Conservation (phyloP, 2,113 vertebrate genomes). For the Phycodurus eques region DNA sequence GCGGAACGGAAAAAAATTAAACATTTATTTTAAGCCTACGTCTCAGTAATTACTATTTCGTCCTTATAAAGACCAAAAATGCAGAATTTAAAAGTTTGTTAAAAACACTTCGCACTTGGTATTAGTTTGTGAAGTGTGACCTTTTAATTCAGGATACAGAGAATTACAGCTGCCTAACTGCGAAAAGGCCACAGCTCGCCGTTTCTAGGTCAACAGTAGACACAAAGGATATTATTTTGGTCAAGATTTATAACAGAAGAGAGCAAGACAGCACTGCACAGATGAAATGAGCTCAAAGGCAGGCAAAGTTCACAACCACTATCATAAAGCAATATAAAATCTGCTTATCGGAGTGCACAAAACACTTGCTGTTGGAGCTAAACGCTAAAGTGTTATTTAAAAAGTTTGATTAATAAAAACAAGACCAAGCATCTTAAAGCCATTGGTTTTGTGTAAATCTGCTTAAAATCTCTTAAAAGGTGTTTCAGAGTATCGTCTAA, state of each 20-base stretch:
- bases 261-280: slow-evolving; percentile 2
- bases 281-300: not conserved
- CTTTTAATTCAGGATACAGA: slow-evolving; percentile 4
- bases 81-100: not conserved
- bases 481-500: not conserved
- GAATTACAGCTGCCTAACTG: slow-evolving; percentile 13
- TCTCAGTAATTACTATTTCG: not conserved
- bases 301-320: not conserved
- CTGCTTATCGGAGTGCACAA: not conserved
- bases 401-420: not conserved
- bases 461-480: not conserved
- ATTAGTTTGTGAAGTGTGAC: slow-evolving; percentile 8
- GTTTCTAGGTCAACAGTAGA: slow-evolving; percentile 25
- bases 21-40: not conserved
- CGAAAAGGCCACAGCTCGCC: slow-evolving; percentile 4
- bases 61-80: not conserved
- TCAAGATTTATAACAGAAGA: slow-evolving; percentile 1
- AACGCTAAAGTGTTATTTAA: not conserved
- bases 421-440: not conserved
- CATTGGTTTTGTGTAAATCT: not conserved
- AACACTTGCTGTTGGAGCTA: not conserved
- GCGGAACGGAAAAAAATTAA: too few species aligned
- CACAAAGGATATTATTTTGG: slow-evolving; percentile 17
- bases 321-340: slow-evolving; percentile 4
- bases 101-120: slow-evolving; percentile 12